These are phyloP conservation scores for Euphydryas editha DNA, from an alignment of 2,888 invertebrate species.

Conservation along the genomic window DNA sequence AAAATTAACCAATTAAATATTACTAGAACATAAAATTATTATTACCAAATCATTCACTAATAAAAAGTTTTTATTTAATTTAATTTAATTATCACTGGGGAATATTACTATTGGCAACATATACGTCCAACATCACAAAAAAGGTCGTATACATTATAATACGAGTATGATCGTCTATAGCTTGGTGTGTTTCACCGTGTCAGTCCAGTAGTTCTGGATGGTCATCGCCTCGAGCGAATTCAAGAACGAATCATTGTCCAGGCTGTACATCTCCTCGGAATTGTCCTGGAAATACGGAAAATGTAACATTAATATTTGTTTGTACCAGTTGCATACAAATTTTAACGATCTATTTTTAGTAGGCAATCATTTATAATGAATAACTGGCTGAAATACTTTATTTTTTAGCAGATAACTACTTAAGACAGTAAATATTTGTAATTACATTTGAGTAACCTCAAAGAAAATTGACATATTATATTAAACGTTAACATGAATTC, in stretches of 20 bases:
- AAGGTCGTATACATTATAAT: conserved; percentile 7
- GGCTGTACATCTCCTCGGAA: conserved; percentile 96
- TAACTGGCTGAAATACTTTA: too few relatives aligned
- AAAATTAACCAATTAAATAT: conserved; percentile 2
- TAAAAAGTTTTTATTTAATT: not conserved
- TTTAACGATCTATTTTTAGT: not conserved
- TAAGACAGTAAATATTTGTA: too few relatives aligned
- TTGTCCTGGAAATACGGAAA: conserved; percentile 88
- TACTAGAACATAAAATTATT: conserved; percentile 13
- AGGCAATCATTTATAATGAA: not conserved
- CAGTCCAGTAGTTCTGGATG: conserved; percentile 97
- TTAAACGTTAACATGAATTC: too few relatives aligned
- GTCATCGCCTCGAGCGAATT: conserved; percentile 97
- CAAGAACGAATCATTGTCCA: conserved; percentile 96
- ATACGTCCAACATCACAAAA: conserved; percentile 8
- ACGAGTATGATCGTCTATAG: conserved; percentile 78
- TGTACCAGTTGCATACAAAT: not conserved
- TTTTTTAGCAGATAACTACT: too few relatives aligned
- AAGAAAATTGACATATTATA: too few relatives aligned
- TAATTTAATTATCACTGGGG: conserved; percentile 16
- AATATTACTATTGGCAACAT: conserved; percentile 18
- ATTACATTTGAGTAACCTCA: too few relatives aligned
- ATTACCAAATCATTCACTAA: not conserved
- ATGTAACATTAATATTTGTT: not conserved
- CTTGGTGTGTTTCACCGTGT: conserved; percentile 95